phyloP scores from a whole-genome alignment of 2,888 invertebrate genomes.

The Baccha elongata region DNA sequence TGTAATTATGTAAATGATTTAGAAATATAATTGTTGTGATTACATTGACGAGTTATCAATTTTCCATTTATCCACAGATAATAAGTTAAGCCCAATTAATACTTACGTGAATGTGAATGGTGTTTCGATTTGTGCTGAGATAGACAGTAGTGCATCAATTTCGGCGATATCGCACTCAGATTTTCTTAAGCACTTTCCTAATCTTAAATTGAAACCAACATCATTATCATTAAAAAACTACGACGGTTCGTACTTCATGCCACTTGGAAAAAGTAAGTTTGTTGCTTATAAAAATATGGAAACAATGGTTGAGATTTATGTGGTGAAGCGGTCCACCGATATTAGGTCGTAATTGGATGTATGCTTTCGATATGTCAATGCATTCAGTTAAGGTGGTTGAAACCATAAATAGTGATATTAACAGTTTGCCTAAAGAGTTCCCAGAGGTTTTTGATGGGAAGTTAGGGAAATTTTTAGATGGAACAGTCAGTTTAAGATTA shows the following conservation, averaged over 20 bases:
- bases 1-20: background rate
- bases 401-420: background rate
- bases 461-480: background rate
- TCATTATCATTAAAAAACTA: background rate
- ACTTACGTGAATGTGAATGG: background rate
- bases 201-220: background rate
- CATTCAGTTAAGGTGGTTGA: too few relatives aligned
- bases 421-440: background rate
- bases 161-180: background rate
- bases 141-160: background rate
- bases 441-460: too few relatives aligned
- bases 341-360: conserved; percentile 19
- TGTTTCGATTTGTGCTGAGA: background rate
- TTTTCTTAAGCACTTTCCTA: background rate
- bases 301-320: conserved; percentile 14
- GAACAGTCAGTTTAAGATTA: background rate
- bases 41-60: conserved; percentile 1
- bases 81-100: background rate
- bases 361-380: background rate
- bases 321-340: conserved; percentile 26
- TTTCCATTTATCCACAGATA: conserved; percentile 1
- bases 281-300: conserved; percentile 23
- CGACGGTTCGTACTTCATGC: background rate
- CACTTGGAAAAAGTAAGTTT: conserved; percentile 24
- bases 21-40: background rate